Evolutionary conservation across 2,113 vertebrate genomes (phyloP).

Genomic region (Entosphenus tridentatus): DNA sequence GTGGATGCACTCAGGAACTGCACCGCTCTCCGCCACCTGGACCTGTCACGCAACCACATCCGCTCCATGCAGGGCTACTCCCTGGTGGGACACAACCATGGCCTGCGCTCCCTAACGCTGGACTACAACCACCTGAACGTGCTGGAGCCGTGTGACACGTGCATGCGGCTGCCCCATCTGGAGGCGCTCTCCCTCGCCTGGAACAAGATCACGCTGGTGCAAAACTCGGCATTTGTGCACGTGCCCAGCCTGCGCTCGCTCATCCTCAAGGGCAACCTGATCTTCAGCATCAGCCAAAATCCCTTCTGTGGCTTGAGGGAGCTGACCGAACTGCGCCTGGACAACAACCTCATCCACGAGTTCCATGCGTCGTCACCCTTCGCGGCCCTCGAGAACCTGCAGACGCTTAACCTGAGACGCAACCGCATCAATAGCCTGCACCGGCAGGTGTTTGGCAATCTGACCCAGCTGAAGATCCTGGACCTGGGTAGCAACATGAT

Average conservation of each 20-base stretch:
- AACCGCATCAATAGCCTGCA: not conserved
- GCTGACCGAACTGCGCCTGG: constrained; percentile 19
- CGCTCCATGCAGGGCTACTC: not conserved
- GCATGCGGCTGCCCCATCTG: constrained; percentile 2
- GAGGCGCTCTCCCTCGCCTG: not conserved
- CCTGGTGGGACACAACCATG: not conserved
- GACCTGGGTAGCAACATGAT: constrained; percentile 1
- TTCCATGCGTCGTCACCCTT: not conserved
- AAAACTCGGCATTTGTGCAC: not conserved
- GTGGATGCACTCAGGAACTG: too few species aligned
- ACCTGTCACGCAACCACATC: not conserved
- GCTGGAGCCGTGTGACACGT: not conserved
- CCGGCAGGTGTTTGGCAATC: not conserved
- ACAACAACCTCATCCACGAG: constrained; percentile 40
- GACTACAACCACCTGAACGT: not conserved
- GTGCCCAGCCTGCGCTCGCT: not conserved
- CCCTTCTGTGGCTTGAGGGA: not conserved
- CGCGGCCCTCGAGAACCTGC: constrained; percentile 2
- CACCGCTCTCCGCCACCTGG: not conserved
- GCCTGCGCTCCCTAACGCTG: not conserved
- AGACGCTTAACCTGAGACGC: not conserved
- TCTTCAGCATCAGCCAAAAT: not conserved
- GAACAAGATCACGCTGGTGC: too few species aligned
- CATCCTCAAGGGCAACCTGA: not conserved
- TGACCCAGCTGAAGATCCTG: constrained; percentile 1